Conservation (phyloP, 2,888 invertebrate genomes). For the Pecten maximus region DNA sequence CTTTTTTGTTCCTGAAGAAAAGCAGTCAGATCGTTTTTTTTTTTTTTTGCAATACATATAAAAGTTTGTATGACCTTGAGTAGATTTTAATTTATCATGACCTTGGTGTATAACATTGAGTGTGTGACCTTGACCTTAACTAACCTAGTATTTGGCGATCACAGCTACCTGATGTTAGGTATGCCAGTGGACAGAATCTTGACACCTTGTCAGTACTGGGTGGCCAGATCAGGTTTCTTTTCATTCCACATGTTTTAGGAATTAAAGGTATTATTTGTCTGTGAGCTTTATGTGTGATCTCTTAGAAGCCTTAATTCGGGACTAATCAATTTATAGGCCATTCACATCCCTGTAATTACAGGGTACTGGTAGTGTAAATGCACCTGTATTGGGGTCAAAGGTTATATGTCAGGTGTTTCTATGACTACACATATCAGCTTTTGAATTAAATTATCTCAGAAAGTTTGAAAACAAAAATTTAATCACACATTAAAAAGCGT, state of each 20-base stretch:
- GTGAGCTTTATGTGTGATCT: neutral
- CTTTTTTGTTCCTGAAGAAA: neutral
- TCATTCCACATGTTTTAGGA: neutral
- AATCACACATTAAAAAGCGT: neutral
- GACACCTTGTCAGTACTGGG: conserved; percentile 16
- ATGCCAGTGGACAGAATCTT: neutral
- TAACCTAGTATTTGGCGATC: neutral
- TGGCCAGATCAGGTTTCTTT: conserved; percentile 20
- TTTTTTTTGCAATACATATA: neutral
- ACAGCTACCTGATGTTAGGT: conserved; percentile 1
- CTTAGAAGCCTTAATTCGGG: neutral
- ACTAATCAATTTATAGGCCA: conserved; percentile 18
- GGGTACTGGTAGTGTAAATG: neutral
- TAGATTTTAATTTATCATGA: neutral
- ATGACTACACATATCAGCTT: neutral
- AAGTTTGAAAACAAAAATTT: neutral
- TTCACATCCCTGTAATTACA: neutral
- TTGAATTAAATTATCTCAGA: neutral
- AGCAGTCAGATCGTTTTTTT: neutral
- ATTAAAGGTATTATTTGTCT: conserved; percentile 1
- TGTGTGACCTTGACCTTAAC: neutral
- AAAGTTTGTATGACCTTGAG: neutral
- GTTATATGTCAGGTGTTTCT: neutral
- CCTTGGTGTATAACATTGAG: neutral
- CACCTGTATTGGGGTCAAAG: neutral